phyloP scores from a whole-genome alignment of 2,113 vertebrate genomes.

The Mola mola region DNA sequence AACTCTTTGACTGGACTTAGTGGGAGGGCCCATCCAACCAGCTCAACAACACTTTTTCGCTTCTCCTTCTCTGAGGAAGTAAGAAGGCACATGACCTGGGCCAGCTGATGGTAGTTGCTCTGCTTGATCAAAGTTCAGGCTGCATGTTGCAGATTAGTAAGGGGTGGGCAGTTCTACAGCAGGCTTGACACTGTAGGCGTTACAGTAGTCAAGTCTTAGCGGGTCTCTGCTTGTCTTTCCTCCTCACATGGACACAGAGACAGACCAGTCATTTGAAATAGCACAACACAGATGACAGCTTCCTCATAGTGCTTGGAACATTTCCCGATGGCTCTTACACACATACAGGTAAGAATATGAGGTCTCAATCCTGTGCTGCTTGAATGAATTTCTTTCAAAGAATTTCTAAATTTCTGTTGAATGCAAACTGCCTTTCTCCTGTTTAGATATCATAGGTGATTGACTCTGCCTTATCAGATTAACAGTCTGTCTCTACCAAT shows the following conservation, averaged over 20 bases:
- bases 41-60: conserved; percentile 71
- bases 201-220: conserved; percentile 59
- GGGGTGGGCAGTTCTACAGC: conserved; percentile 34
- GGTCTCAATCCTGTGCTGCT: not conserved
- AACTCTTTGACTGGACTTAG: conserved; percentile 14
- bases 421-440: conserved; percentile 32
- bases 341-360: conserved; percentile 64
- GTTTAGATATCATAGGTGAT: not conserved
- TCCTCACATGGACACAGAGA: conserved; percentile 54
- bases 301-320: conserved; percentile 23
- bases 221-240: conserved; percentile 49
- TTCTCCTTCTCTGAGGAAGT: conserved; percentile 82
- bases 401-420: conserved; percentile 36
- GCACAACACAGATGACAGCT: conserved; percentile 30
- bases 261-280: conserved; percentile 27
- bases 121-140: conserved; percentile 79
- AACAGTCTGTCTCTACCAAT: not conserved
- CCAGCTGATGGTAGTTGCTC: conserved; percentile 76
- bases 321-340: conserved; percentile 69
- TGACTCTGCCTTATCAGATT: not conserved
- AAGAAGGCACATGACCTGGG: conserved; percentile 78
- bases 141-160: conserved; percentile 68
- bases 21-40: conserved; percentile 60
- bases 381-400: conserved; percentile 13
- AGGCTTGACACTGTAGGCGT: conserved; percentile 17